These are phyloP conservation scores for Promerops cafer DNA, from an alignment of 2,113 vertebrate species.

Conservation along the genomic window DNA sequence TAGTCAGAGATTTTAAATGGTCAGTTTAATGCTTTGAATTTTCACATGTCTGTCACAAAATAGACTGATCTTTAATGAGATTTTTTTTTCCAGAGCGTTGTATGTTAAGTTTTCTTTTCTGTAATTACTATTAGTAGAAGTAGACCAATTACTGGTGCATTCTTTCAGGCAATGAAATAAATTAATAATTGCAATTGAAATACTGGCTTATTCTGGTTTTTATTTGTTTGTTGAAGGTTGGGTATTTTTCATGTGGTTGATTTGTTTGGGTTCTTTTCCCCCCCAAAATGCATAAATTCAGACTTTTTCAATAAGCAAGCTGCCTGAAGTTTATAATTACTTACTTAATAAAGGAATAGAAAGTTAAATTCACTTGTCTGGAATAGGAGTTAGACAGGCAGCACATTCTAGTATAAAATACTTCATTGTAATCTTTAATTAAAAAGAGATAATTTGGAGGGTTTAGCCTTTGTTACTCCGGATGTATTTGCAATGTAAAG, in stretches of 20 bases:
- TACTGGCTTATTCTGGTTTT: background rate
- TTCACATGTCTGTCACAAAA: background rate
- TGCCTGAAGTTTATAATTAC: background rate
- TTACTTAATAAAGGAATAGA: background rate
- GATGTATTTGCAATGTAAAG: background rate
- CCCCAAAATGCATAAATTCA: background rate
- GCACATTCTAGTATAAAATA: background rate
- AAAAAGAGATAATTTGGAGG: background rate
- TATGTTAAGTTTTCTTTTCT: background rate
- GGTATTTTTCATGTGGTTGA: background rate
- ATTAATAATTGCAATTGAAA: background rate
- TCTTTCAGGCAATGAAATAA: background rate
- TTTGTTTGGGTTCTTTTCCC: fast-evolving
- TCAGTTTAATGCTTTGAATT: background rate
- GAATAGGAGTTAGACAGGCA: background rate
- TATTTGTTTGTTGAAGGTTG: background rate
- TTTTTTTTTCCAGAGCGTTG: background rate
- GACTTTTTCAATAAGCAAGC: background rate
- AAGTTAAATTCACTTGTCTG: background rate
- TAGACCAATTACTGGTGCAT: background rate
- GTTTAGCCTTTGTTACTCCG: background rate
- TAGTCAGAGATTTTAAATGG: background rate
- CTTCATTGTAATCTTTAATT: background rate
- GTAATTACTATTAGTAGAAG: background rate
- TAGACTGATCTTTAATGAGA: background rate